These are phyloP conservation scores for Idaea straminata DNA, from an alignment of 2,888 invertebrate genomes.

Conservation along the genomic window DNA sequence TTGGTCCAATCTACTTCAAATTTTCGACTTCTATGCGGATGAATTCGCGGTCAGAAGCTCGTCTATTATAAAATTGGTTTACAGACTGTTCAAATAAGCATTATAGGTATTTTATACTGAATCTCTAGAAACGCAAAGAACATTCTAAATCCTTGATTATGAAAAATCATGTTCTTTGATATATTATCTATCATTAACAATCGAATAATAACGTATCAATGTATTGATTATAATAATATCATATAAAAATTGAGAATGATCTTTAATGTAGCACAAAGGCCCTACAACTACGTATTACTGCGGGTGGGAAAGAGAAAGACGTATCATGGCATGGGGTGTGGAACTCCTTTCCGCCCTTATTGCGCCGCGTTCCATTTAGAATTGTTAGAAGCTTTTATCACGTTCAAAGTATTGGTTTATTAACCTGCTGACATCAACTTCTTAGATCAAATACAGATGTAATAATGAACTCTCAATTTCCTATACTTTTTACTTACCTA, in stretches of 20 bases:
- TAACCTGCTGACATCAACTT: neutral
- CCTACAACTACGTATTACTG: neutral
- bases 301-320: neutral
- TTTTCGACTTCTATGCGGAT: too few species aligned
- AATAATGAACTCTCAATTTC: neutral
- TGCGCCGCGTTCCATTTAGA: neutral
- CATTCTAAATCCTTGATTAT: too few species aligned
- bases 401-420: neutral
- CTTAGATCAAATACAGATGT: slow-evolving; percentile 1
- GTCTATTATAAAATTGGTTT: too few species aligned
- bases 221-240: neutral
- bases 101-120: too few species aligned
- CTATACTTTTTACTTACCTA: neutral
- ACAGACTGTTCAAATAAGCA: too few species aligned
- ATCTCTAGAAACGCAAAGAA: too few species aligned
- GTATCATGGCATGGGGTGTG: neutral
- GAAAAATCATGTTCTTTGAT: neutral
- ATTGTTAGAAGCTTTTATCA: neutral
- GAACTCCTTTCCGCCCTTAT: neutral
- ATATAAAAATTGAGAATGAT: neutral
- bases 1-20: too few species aligned
- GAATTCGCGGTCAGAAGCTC: too few species aligned
- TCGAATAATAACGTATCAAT: too few species aligned
- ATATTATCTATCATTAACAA: neutral
- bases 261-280: neutral